phyloP scores from a whole-genome alignment of 2,888 invertebrate genomes.

The Sesia apiformis region DNA sequence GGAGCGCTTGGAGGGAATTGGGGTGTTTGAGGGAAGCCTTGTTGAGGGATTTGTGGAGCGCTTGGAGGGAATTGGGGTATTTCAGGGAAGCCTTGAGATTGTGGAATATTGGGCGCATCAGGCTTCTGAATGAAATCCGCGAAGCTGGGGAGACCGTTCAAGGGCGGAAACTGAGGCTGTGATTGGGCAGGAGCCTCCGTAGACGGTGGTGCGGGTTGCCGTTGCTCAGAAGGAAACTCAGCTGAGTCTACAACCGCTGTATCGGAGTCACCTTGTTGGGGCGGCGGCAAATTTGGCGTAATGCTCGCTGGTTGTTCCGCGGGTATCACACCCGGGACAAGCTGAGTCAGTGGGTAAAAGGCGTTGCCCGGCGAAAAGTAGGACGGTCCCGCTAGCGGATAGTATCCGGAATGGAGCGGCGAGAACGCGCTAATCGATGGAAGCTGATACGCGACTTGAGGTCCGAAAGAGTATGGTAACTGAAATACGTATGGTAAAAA shows the following conservation, averaged over 20 bases:
- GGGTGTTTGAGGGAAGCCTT: slow-evolving; percentile 24
- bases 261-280: slow-evolving; percentile 38
- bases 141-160: slow-evolving; percentile 17
- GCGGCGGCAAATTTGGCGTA: slow-evolving; percentile 19
- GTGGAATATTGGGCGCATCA: slow-evolving; percentile 15
- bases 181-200: slow-evolving; percentile 16
- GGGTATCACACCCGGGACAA: slow-evolving; percentile 13
- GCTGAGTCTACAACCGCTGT: slow-evolving; percentile 57
- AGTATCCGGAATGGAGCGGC: slow-evolving; percentile 31
- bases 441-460: slow-evolving; percentile 39
- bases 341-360: slow-evolving; percentile 28
- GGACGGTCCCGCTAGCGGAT: slow-evolving; percentile 30
- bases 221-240: slow-evolving; percentile 29
- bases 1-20: slow-evolving; percentile 5
- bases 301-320: slow-evolving; percentile 13
- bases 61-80: slow-evolving; percentile 8
- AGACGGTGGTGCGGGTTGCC: slow-evolving; percentile 15
- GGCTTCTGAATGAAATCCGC: slow-evolving; percentile 8
- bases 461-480: slow-evolving; percentile 42
- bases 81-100: slow-evolving; percentile 14
- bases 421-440: slow-evolving; percentile 31
- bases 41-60: slow-evolving; percentile 16
- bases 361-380: slow-evolving; percentile 33
- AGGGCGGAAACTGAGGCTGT: slow-evolving; percentile 19
- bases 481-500: slow-evolving; percentile 28